Evolutionary conservation across 2,113 vertebrate species (phyloP), one percentile per base, ranked within the genome.

Genomic region (Amphiprion percula): DNA sequence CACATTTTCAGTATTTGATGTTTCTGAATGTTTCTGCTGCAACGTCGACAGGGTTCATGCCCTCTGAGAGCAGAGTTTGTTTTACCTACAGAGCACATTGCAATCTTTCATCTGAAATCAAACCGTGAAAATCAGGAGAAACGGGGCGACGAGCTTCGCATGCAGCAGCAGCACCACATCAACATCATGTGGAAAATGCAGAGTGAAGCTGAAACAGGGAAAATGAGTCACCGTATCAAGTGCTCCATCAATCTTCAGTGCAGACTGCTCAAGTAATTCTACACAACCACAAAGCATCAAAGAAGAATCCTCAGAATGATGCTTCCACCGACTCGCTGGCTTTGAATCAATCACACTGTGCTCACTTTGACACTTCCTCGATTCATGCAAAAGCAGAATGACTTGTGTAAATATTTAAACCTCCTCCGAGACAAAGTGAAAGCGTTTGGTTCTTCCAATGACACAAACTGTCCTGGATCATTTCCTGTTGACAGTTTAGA

Each of bases 131-230:
- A 90, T 89, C 92, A 94, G 14, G n/a, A 44, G 47, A 44, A 12
- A 28, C 4, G 3, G 19, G 55, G 79, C 11, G 33, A 93, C 94
- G 94, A 94, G 94, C 93, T 94, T 92, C 94, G 94, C 94, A 89
- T 94, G 44, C 12, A 66, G 21, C 44, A 63, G 16, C 9, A 50
- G 93, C 91, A 92, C 5, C 93, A 91, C 93, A 95, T 95, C 94
- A 95, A 79, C 94, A 93, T 94, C 93, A 94, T 21, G 65, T 50
- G 74, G 76, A 77, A 87, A 85, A 78, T 83, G 77, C 78, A 52
- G 77, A 88, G 81, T 65, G 28, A 79, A 82, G 74, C 74, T 77
- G 59, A 84, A 81, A 79, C 11, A 23, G 47, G 46, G 28, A 71
- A 71, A 87, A 79, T 54, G 78, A 85, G 75, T 63, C 46, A 6